Evolutionary conservation across 1,140 invertebrate species (phyloP).

Genomic region (Camponotus vicinus): DNA sequence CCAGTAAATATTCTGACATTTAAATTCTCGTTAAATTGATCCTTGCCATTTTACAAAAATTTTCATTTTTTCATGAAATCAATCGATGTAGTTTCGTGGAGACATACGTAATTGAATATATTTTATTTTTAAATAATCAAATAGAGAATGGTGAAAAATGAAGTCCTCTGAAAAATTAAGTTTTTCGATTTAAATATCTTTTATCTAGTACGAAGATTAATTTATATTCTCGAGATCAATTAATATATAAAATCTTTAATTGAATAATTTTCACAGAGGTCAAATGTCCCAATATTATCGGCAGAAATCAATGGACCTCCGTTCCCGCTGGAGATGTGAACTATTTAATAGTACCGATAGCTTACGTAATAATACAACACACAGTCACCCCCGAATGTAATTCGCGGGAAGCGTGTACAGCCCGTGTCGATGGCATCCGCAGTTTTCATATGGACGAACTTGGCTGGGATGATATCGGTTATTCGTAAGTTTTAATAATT

Average conservation of each 20-base stretch:
- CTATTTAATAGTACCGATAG: conserved; percentile 75
- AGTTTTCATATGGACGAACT: conserved; percentile 87
- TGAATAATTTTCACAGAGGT: not conserved
- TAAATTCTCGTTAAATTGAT: not conserved
- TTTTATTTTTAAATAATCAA: no score
- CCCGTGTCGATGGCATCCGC: conserved; percentile 86
- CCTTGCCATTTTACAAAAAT: not conserved
- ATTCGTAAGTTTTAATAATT: conserved; percentile 85
- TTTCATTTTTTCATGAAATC: no score
- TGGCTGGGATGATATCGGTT: conserved; percentile 88
- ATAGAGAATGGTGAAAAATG: no score
- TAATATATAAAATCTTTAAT: not conserved
- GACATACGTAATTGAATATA: no score
- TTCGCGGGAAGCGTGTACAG: conserved; percentile 84
- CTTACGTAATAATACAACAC: conserved; percentile 90
- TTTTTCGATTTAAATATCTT: not conserved
- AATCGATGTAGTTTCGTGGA: no score
- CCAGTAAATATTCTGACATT: not conserved
- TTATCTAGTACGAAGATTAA: not conserved
- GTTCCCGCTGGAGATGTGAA: conserved; percentile 46
- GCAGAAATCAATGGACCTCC: conserved; percentile 54
- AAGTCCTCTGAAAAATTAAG: not conserved
- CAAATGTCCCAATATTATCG: conserved; percentile 77
- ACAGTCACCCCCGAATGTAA: conserved; percentile 88
- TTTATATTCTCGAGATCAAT: not conserved